A percentile compares a stretch with the other conserved stretches of the same genome.
phyloP scores from a whole-genome alignment of 35 echinoderm and acorn worm genomes.

The Nesometra sesokonis region DNA sequence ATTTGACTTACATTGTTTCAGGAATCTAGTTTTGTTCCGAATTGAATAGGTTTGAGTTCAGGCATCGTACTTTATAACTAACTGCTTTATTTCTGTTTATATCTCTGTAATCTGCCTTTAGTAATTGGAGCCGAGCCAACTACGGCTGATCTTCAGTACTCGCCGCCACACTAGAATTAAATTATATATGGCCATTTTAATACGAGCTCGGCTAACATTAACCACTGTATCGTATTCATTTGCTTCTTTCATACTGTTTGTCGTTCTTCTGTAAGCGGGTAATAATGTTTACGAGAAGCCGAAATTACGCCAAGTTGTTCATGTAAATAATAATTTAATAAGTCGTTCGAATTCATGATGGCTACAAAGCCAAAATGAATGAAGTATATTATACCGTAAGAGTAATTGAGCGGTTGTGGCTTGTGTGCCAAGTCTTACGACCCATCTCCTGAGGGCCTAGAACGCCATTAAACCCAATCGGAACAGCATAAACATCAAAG shows the following conservation, averaged over 20 bases:
- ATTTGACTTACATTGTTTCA: too few relatives aligned
- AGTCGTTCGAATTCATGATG: neutral
- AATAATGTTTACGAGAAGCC: neutral
- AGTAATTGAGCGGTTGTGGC: too few relatives aligned
- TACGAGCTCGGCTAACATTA: neutral
- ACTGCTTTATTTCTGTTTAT: constrained; percentile 1
- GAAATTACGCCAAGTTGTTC: neutral
- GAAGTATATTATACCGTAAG: too few relatives aligned
- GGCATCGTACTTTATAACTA: neutral
- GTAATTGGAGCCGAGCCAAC: neutral
- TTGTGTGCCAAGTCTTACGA: neutral
- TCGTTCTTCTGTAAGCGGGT: neutral
- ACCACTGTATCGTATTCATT: neutral
- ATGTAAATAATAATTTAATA: neutral
- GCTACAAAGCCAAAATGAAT: neutral
- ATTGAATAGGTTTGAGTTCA: neutral
- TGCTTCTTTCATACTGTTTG: neutral
- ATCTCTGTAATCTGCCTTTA: neutral
- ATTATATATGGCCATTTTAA: neutral
- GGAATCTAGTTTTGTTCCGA: too few relatives aligned
- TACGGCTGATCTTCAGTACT: neutral
- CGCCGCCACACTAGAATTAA: neutral
- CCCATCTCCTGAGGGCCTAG: neutral
- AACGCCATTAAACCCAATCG: neutral
- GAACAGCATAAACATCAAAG: neutral